Conservation (phyloP, 1,140 invertebrate species). For the Lordiphosa collinella region DNA sequence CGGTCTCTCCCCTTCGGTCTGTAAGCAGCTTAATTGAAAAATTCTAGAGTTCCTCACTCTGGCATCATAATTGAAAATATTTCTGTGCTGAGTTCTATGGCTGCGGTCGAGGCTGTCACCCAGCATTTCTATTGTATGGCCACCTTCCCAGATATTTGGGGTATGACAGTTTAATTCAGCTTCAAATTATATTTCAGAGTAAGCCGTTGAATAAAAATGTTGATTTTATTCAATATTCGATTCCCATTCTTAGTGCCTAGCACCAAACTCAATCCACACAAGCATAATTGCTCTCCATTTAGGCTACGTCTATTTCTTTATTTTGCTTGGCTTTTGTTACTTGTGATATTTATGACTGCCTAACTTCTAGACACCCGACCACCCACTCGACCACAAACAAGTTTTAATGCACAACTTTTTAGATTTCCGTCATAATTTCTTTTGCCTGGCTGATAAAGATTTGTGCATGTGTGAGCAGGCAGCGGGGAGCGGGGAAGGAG, state of each 20-base stretch:
- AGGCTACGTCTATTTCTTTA: constrained; percentile 26
- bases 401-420: constrained; percentile 77
- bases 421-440: constrained; percentile 76
- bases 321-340: constrained; percentile 46
- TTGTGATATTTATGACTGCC: constrained; percentile 54
- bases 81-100: constrained; percentile 60
- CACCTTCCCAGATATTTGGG: constrained; percentile 13
- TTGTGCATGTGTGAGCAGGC: constrained; percentile 26
- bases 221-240: constrained; percentile 1
- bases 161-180: constrained; percentile 1
- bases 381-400: constrained; percentile 57
- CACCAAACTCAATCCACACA: not conserved
- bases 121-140: constrained; percentile 52
- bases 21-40: constrained; percentile 69
- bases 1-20: not conserved
- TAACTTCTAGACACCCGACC: constrained; percentile 6
- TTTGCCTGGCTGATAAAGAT: constrained; percentile 66
- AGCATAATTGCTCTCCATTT: constrained; percentile 61
- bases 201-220: constrained; percentile 7
- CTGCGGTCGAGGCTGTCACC: constrained; percentile 42
- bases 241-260: too few relatives aligned
- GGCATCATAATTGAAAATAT: constrained; percentile 75
- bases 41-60: constrained; percentile 68
- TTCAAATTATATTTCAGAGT: constrained; percentile 8
- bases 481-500: not conserved